Conservation (phyloP, 30 jellyfish, hydroid and myxozoan species). For the Rhopilema esculentum region DNA sequence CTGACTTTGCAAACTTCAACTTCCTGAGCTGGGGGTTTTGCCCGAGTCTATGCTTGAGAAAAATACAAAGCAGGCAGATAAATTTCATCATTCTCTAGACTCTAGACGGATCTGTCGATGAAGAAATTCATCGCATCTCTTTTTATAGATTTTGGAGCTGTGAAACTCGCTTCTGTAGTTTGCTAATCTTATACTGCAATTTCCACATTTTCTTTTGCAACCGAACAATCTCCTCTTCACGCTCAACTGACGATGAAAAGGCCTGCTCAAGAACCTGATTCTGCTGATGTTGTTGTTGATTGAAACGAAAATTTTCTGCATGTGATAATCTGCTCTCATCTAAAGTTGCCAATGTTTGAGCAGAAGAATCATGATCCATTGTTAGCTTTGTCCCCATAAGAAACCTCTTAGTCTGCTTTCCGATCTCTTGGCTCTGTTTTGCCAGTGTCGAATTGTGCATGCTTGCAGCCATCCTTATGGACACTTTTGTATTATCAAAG, state of each 20-base stretch:
- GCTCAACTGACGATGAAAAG: constrained; percentile 22
- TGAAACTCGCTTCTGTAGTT: constrained; percentile 43
- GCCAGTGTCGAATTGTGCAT: background rate
- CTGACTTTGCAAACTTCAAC: too few relatives aligned
- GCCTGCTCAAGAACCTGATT: constrained; percentile 39
- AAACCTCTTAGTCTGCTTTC: background rate
- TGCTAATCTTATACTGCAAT: constrained; percentile 54
- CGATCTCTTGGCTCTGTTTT: constrained; percentile 1
- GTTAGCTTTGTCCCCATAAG: constrained; percentile 31
- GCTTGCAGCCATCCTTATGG: too few relatives aligned
- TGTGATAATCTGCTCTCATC: constrained; percentile 64
- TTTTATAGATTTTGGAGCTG: constrained; percentile 30
- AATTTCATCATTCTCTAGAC: too few relatives aligned
- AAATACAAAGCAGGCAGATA: too few relatives aligned
- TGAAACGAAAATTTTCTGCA: constrained; percentile 36
- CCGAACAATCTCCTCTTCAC: constrained; percentile 62
- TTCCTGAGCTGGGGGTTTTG: too few relatives aligned
- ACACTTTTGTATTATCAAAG: too few relatives aligned
- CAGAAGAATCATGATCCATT: constrained; percentile 62
- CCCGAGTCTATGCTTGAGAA: too few relatives aligned
- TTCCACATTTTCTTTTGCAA: constrained; percentile 62
- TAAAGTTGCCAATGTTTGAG: constrained; percentile 48
- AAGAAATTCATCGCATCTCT: background rate
- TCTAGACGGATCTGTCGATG: too few relatives aligned
- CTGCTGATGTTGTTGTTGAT: constrained; percentile 4